phyloP scores from a whole-genome alignment of 2,888 invertebrate species.

The Ornithoptera alexandrae region DNA sequence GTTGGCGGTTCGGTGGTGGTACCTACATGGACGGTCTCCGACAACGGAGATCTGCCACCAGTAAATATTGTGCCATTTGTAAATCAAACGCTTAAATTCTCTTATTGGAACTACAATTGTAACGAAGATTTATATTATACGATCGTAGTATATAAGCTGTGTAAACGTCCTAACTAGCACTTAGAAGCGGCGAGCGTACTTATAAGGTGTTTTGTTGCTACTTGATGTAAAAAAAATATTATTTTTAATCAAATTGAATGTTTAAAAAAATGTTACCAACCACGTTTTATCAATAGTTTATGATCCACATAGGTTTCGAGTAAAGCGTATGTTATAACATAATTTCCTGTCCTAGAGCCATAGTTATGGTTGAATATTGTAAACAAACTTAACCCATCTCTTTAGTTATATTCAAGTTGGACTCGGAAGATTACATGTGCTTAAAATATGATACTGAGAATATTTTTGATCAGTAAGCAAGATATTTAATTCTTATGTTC shows the following conservation, averaged over 20 bases:
- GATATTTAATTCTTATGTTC: neutral
- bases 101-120: too few species aligned
- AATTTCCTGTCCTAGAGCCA: slow-evolving; percentile 57
- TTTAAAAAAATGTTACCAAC: slow-evolving; percentile 41
- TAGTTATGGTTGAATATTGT: slow-evolving; percentile 49
- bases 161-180: too few species aligned
- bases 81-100: too few species aligned
- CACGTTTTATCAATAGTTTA: slow-evolving; percentile 35
- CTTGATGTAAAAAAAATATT: too few species aligned
- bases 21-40: too few species aligned
- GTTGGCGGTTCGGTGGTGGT: too few species aligned
- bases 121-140: too few species aligned
- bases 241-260: neutral
- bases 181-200: too few species aligned
- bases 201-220: too few species aligned
- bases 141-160: too few species aligned
- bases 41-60: too few species aligned
- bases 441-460: slow-evolving; percentile 57
- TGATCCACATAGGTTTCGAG: slow-evolving; percentile 49
- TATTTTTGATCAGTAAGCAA: slow-evolving; percentile 56
- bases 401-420: slow-evolving; percentile 46
- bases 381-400: slow-evolving; percentile 47
- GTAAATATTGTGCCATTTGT: too few species aligned
- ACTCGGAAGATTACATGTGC: slow-evolving; percentile 40
- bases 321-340: slow-evolving; percentile 52